Evolutionary conservation across 1,140 invertebrate species (phyloP), one percentile per base, ranked within the genome.

Genomic region (Lordiphosa stackelbergi): DNA sequence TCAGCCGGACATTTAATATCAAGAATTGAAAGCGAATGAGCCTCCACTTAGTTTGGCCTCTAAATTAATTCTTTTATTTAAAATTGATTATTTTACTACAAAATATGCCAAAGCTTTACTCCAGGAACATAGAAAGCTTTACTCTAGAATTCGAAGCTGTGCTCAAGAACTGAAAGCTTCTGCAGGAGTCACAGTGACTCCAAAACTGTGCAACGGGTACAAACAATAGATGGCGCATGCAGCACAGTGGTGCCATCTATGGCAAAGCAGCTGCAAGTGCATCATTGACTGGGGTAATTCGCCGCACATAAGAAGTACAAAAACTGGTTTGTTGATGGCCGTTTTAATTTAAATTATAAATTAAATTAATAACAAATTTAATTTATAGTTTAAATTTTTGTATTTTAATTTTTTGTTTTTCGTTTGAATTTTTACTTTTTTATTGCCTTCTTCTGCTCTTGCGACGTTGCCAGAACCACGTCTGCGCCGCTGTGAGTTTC

Each of bases 181-280:
- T 74, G 35, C 52, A 78, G 73, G 69, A 77, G 73, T 73, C 34
- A 69, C 73, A 78, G 12, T 78, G 52, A 24, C 69, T 52, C 11
- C 52, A 19, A 53, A 77, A 75, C 72, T 56, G 22, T 36, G 2
- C 6, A 41, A 9, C n/a, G 42, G 42, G 41, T 16, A 31, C 34
- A 60, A 63, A 51, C 66, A 61, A 70, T 64, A 79, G 74, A 75
- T 70, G 74, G 75, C 74, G 74, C 66, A 36, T 51, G 61, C 61
- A 45, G 31, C 19, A 35, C 28, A 36, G 52, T 71, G 49, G 53
- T 55, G 74, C 74, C 74, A 68, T 71, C 74, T 79, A 62, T 8
- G 61, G 75, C 57, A 56, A 63, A 52, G 40, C 5, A 19, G 22
- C 5, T 54, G 75, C 51, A 69, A 16, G 46, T 34, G 37, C 34